A percentile compares a stretch with the other conserved stretches of the same genome.
Conservation (phyloP, 2,113 vertebrate genomes). For the Leucosticte australis region DNA sequence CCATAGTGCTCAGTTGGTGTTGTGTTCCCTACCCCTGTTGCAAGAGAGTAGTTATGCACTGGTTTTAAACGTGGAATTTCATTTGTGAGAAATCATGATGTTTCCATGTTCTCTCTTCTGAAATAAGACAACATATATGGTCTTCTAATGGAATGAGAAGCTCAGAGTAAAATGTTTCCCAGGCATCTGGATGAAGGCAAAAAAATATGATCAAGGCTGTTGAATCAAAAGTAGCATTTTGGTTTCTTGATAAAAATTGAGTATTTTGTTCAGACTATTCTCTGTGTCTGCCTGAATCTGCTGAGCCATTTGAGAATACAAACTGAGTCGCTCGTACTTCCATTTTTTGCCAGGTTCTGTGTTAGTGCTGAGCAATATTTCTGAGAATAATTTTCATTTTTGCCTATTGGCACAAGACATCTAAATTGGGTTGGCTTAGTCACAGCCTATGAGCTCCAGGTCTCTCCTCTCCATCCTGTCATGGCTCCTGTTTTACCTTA, state of each 20-base stretch:
- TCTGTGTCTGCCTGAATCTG: neutral
- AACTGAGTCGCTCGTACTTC: fast-evolving
- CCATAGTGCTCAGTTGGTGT: fast-evolving
- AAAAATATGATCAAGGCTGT: fast-evolving
- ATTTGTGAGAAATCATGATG: neutral
- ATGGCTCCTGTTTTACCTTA: neutral
- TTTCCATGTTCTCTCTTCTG: neutral
- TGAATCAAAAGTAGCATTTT: neutral
- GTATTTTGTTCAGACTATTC: neutral
- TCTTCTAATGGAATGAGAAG: neutral
- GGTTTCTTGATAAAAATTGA: neutral
- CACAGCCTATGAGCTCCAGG: neutral
- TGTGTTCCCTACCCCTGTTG: neutral
- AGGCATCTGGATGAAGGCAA: neutral
- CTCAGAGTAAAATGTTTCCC: neutral
- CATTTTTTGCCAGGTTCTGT: neutral
- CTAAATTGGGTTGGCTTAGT: neutral
- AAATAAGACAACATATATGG: neutral
- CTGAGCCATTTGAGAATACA: neutral
- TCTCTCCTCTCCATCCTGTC: neutral
- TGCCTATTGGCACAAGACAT: neutral
- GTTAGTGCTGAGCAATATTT: neutral
- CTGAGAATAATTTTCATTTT: neutral
- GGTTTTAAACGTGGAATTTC: neutral
- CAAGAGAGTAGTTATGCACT: neutral